Evolutionary conservation across 2,888 invertebrate genomes (phyloP), one percentile per base, ranked within the genome.

Genomic region (Oxyscelio sp.): DNA sequence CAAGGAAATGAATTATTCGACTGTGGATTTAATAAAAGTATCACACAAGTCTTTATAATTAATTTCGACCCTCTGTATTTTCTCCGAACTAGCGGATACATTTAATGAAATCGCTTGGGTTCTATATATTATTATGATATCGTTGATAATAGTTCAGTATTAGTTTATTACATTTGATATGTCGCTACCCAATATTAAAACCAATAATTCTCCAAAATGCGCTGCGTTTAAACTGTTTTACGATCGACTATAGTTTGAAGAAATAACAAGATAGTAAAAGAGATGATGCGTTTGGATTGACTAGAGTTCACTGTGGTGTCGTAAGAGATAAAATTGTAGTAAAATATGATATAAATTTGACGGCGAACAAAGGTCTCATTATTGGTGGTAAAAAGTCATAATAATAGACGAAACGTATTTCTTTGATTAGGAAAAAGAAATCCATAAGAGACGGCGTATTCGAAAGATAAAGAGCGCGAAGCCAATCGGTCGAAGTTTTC

Each of bases 311-410:
- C 40, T 45, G 31, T 58, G 19, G 58, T 17, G 52, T 24, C 19
- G 2, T 45, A 50, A 27, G 24, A 45, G 54, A 66, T 65, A 74
- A 74, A 61, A 59, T 11, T 34, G 24, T 71, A 52, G 52, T 82
- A 82, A 82, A 82, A 71, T 77, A 45, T 77, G 71, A 65, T 65
- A 77, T 82, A 82, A 77, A 82, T 70, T 77, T 74, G 70, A 70
- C 40, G 63, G 45, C 43, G 40, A 48, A 24, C 48, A 40, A 68
- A 59, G 38, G 24, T 73, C 74, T 74, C 77, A 71, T 82, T 82
- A 82, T 75, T 73, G 59, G 61, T 78, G 78, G 74, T 73, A 61
- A 68, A 78, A 66, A 40, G 75, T 68, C 61, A 63, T 58, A 83
- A 78, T 83, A 78, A 73, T 66, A 43, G 54, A 31, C 45, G 58